Evolutionary conservation across 1,140 invertebrate genomes (phyloP).

Genomic region (Ceratina calcarata): DNA sequence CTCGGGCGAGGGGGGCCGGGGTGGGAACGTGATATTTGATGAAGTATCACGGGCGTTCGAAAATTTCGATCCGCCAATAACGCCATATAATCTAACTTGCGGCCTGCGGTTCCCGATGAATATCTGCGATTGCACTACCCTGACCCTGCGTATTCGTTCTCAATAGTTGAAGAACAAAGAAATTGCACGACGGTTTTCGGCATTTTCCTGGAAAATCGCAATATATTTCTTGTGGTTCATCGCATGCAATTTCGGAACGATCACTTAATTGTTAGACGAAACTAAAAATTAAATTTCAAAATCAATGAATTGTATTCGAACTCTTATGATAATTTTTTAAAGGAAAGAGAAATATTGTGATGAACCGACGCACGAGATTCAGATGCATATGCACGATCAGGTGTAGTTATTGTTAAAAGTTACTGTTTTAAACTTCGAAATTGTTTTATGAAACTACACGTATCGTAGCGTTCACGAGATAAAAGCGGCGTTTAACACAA

Average conservation of each 20-base stretch:
- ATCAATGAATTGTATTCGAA: too few species aligned
- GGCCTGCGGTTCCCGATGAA: slow-evolving; percentile 15
- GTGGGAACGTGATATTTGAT: slow-evolving; percentile 17
- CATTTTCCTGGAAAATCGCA: neutral
- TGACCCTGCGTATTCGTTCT: neutral
- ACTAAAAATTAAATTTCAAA: too few species aligned
- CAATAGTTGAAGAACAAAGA: neutral
- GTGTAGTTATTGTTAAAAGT: too few species aligned
- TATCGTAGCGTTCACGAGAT: neutral
- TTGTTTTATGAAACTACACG: neutral
- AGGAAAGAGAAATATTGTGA: too few species aligned
- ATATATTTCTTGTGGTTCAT: neutral
- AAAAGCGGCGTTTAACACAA: neutral
- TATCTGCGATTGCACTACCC: slow-evolving; percentile 4
- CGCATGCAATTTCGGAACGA: neutral
- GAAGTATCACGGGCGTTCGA: slow-evolving; percentile 19
- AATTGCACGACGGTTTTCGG: neutral
- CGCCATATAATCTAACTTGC: slow-evolving; percentile 9
- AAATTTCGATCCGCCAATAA: slow-evolving; percentile 12
- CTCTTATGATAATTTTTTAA: too few species aligned
- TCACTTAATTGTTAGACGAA: too few species aligned
- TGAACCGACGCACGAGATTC: too few species aligned
- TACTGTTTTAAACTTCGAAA: too few species aligned
- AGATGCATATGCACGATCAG: neutral
- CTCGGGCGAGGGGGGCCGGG: too few species aligned